Evolutionary conservation across 2,888 invertebrate species (phyloP), one percentile per base, ranked within the genome.

Genomic region (Pyrocoelia pectoralis): DNA sequence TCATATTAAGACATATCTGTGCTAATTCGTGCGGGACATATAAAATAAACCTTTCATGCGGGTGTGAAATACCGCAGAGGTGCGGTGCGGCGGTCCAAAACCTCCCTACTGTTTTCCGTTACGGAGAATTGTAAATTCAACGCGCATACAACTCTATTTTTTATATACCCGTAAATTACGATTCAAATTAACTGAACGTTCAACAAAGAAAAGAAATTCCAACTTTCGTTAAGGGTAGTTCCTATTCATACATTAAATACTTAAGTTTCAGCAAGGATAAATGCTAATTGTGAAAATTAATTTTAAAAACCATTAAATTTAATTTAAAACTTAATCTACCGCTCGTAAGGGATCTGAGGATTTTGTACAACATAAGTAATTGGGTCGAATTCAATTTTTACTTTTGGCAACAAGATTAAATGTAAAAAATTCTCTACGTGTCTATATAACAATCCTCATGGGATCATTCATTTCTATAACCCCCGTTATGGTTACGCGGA

Each of bases 401-500:
- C 33, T 33, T 33, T 6, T 33, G 33, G 33, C n/a, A 33, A 33
- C 33, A 33, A 33, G 41, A 61, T 49, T 50, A 46, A 66, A 64
- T 56, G 66, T 55, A 53, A 63, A 33, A 66, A 60, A 50, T 28
- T 60, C 66, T 60, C 66, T 53, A 64, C 63, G 53, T 54, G 55
- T 48, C 64, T 58, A 61, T 66, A 63, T 63, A 66, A 66, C 56
- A 43, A 53, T 46, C 29, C 66, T 56, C 60, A 4, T 38, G 66
- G 64, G 66, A 64, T 41, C 64, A 41, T 59, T 66, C 51, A 63
- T 57, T 64, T 60, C 64, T 54, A 51, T 9, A 46, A 33, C 19
- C 59, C 40, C 24, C 33, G 49, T 64, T 41, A 55, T 19, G 46
- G 15, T 18, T 24, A 38, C 51, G 59, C 59, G 64, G 64, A 29